phyloP scores from a whole-genome alignment of 2,797 vertebrate species.

The Takifugu rubripes region DNA sequence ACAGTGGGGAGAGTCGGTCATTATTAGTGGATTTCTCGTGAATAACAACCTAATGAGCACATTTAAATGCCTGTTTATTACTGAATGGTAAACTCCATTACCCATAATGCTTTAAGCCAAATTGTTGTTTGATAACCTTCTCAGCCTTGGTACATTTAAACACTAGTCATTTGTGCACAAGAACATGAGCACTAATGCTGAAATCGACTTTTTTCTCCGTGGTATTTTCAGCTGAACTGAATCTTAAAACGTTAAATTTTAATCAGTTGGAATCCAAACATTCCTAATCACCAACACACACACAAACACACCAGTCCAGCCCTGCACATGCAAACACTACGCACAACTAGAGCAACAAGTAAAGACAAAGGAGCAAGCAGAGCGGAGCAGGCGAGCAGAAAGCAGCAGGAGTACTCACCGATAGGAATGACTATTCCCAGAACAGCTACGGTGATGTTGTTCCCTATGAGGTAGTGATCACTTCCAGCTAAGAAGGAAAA shows the following conservation, averaged over 20 bases:
- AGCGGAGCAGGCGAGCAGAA: slow-evolving; percentile 52
- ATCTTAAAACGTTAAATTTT: background rate
- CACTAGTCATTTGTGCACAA: slow-evolving; percentile 7
- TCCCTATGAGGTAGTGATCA: slow-evolving; percentile 84
- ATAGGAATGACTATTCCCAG: slow-evolving; percentile 93
- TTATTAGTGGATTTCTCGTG: slow-evolving; percentile 18
- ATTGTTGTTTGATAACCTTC: slow-evolving; percentile 15
- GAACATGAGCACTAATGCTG: background rate
- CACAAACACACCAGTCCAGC: background rate
- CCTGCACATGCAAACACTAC: slow-evolving; percentile 19
- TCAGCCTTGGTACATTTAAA: background rate
- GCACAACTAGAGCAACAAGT: slow-evolving; percentile 38
- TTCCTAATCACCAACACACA: slow-evolving; percentile 8
- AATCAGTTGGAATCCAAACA: background rate
- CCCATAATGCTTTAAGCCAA: slow-evolving; percentile 31
- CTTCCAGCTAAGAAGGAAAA: slow-evolving; percentile 79
- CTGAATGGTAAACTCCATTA: slow-evolving; percentile 25
- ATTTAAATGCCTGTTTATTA: slow-evolving; percentile 16
- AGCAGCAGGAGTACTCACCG: slow-evolving; percentile 79
- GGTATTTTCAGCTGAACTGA: background rate
- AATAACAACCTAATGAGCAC: slow-evolving; percentile 37
- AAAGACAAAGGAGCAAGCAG: slow-evolving; percentile 45
- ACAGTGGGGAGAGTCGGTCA: too few relatives aligned
- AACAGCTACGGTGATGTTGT: slow-evolving; percentile 90
- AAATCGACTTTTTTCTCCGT: too few relatives aligned